phyloP scores from a whole-genome alignment of 2,888 invertebrate genomes.

The Ectemnius lituratus region DNA sequence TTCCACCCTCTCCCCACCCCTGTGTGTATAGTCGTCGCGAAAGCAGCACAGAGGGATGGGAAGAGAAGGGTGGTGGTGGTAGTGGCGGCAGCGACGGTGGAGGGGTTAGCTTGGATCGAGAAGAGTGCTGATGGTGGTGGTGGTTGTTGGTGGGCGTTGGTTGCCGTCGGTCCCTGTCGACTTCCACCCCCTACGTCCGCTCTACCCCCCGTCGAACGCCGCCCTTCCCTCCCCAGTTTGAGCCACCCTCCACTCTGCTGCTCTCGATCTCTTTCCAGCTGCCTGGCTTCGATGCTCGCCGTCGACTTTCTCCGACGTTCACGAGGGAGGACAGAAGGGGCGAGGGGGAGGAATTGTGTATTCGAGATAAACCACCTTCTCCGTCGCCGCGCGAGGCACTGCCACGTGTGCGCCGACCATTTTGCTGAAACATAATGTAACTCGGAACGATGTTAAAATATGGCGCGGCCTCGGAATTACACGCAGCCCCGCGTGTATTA shows the following conservation, averaged over 20 bases:
- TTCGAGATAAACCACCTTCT: constrained; percentile 74
- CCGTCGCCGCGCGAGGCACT: constrained; percentile 60
- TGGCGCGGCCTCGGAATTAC: constrained; percentile 68
- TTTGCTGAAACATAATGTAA: constrained; percentile 74
- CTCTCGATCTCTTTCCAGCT: constrained; percentile 23
- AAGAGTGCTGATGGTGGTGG: not conserved
- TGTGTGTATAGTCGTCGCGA: constrained; percentile 61
- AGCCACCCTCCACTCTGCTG: constrained; percentile 10
- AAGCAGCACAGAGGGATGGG: constrained; percentile 59
- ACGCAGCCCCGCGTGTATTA: constrained; percentile 64
- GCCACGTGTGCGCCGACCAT: constrained; percentile 76
- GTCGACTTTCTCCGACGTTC: constrained; percentile 18
- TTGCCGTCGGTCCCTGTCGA: constrained; percentile 66
- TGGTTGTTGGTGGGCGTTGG: constrained; percentile 68
- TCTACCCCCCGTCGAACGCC: constrained; percentile 35
- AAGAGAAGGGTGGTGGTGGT: constrained; percentile 54
- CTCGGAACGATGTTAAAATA: constrained; percentile 73
- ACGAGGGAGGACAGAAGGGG: not conserved
- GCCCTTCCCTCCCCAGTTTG: constrained; percentile 26
- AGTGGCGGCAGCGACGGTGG: constrained; percentile 60
- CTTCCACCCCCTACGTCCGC: constrained; percentile 45
- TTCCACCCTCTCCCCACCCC: constrained; percentile 41
- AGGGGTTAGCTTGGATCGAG: constrained; percentile 53
- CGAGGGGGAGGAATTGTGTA: constrained; percentile 70
- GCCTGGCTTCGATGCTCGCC: constrained; percentile 21